phyloP scores from a whole-genome alignment of 2,888 invertebrate species.

The Monopis laevigella region DNA sequence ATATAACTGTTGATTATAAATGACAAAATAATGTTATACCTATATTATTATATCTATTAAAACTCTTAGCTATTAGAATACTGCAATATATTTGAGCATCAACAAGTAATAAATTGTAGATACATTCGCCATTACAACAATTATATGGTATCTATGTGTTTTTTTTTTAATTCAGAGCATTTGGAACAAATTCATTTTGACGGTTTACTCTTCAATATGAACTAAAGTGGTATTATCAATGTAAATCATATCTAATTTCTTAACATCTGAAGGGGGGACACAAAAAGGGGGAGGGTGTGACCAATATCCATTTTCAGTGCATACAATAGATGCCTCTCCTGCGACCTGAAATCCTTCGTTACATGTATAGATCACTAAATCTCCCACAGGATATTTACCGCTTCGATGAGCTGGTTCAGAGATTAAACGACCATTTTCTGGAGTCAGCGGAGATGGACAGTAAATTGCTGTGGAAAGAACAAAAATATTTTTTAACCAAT shows the following conservation, averaged over 20 bases:
- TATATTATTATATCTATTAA: too few relatives aligned
- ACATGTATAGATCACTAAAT: constrained; percentile 78
- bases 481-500: too few relatives aligned
- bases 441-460: constrained; percentile 79
- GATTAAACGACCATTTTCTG: constrained; percentile 72
- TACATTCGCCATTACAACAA: too few relatives aligned
- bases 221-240: constrained; percentile 50
- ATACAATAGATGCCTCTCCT: constrained; percentile 85
- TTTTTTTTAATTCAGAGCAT: too few relatives aligned
- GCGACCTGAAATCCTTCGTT: constrained; percentile 35
- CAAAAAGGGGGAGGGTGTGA: constrained; percentile 88
- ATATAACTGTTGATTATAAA: too few relatives aligned
- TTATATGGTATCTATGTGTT: too few relatives aligned
- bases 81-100: too few relatives aligned
- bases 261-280: constrained; percentile 43
- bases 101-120: too few relatives aligned
- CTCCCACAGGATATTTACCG: constrained; percentile 79
- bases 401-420: constrained; percentile 40
- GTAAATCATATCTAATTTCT: constrained; percentile 44
- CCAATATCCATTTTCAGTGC: constrained; percentile 90
- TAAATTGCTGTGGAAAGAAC: constrained; percentile 84
- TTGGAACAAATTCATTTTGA: too few relatives aligned
- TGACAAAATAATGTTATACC: too few relatives aligned
- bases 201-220: constrained; percentile 43
- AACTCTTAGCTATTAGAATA: too few relatives aligned